These are phyloP conservation scores for Actenoides hombroni DNA, from an alignment of 2,113 vertebrate genomes.

Conservation along the genomic window DNA sequence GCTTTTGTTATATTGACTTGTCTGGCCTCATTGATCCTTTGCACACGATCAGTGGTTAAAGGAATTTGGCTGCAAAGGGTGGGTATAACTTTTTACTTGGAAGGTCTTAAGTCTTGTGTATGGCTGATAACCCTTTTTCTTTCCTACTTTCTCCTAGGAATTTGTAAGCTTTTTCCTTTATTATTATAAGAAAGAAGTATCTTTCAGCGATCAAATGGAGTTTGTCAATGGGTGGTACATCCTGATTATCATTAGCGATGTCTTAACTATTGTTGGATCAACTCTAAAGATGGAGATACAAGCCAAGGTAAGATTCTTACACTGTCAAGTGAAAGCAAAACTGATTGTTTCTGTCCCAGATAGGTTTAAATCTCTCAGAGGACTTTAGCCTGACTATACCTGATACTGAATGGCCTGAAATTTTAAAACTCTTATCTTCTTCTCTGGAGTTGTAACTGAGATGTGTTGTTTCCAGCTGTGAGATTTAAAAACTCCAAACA, in stretches of 20 bases:
- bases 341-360: neutral
- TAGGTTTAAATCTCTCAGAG: neutral
- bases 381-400: neutral
- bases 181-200: slow-evolving; percentile 81
- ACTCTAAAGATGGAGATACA: slow-evolving; percentile 94
- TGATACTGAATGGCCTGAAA: neutral
- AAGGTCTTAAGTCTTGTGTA: neutral
- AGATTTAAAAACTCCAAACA: neutral
- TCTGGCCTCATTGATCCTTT: slow-evolving; percentile 85
- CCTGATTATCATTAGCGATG: slow-evolving; percentile 88
- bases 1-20: slow-evolving; percentile 87
- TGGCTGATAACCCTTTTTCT: neutral
- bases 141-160: slow-evolving; percentile 76
- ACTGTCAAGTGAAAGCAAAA: neutral
- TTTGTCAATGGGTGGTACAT: slow-evolving; percentile 97
- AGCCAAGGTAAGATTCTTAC: slow-evolving; percentile 81
- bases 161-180: slow-evolving; percentile 82
- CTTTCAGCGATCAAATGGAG: slow-evolving; percentile 87
- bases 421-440: neutral
- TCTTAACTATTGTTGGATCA: slow-evolving; percentile 86
- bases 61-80: slow-evolving; percentile 89
- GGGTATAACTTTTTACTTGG: slow-evolving; percentile 44
- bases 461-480: neutral
- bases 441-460: neutral
- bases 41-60: slow-evolving; percentile 82